Conservation (phyloP, 92 coral and sea anemone genomes). For the Blastomussa wellsi region DNA sequence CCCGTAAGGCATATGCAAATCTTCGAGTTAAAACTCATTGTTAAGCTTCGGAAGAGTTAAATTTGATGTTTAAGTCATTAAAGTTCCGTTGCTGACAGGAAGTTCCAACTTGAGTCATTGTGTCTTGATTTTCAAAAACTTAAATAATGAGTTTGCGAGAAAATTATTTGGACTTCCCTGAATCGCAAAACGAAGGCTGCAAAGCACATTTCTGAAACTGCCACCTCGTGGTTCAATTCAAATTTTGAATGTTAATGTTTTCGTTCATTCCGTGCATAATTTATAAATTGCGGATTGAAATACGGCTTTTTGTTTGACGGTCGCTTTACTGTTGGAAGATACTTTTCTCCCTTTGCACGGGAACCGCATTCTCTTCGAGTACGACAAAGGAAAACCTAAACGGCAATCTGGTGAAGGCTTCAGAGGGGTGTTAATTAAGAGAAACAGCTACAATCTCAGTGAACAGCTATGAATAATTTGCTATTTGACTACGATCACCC, state of each 20-base stretch:
- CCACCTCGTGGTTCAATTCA: not conserved
- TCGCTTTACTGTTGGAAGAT: not conserved
- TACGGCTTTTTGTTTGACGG: not conserved
- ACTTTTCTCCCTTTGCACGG: not conserved
- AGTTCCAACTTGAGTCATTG: too few species aligned
- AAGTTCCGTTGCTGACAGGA: too few species aligned
- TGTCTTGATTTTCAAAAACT: too few species aligned
- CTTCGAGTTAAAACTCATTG: too few species aligned
- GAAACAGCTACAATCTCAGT: not conserved
- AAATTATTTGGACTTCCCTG: too few species aligned
- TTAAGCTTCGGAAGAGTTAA: too few species aligned
- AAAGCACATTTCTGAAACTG: too few species aligned
- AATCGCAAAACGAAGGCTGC: not conserved
- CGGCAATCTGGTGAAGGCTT: not conserved
- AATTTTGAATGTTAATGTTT: conserved; percentile 7
- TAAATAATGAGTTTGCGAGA: too few species aligned
- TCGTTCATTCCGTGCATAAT: conserved; percentile 14
- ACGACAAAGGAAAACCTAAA: not conserved
- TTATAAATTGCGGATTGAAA: not conserved
- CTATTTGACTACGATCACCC: conserved; percentile 67
- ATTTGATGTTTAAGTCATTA: too few species aligned
- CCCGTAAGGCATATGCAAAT: too few species aligned
- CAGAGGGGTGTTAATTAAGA: not conserved
- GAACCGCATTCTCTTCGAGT: not conserved
- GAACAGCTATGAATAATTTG: conserved; percentile 14